Percentiles rank a stretch among this genome's conserved stretches.
phyloP scores from a whole-genome alignment of 2,797 vertebrate genomes.

The Carcharodon carcharias region DNA sequence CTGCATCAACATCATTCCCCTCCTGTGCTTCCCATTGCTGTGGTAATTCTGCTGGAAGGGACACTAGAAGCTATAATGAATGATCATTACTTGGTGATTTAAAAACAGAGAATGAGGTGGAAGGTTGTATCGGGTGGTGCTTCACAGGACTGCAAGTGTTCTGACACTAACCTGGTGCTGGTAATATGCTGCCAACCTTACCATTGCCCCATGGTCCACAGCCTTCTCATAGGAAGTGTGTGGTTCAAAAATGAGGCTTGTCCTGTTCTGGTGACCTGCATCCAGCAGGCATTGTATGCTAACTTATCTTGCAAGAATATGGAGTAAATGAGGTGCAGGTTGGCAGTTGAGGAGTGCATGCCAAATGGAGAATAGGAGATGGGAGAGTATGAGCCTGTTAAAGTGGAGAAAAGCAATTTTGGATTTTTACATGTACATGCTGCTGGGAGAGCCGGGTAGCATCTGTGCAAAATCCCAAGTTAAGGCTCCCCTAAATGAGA shows the following conservation, averaged over 20 bases:
- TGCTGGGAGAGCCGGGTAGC: not conserved
- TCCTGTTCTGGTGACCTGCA: not conserved
- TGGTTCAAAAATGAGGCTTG: not conserved
- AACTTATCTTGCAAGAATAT: not conserved
- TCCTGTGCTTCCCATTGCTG: not conserved
- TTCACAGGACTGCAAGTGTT: not conserved
- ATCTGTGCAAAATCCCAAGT: not conserved
- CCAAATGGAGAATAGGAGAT: not conserved
- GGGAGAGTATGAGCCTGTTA: not conserved
- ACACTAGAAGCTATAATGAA: not conserved
- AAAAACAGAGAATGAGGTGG: not conserved
- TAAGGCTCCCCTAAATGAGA: not conserved
- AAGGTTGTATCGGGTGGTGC: not conserved
- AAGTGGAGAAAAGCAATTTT: not conserved
- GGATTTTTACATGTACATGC: not conserved
- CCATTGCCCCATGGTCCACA: not conserved
- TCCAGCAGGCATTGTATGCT: not conserved
- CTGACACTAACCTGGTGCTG: not conserved
- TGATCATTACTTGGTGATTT: not conserved
- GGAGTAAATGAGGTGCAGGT: not conserved
- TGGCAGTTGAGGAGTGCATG: not conserved
- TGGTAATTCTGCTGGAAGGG: not conserved
- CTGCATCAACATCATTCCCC: not conserved
- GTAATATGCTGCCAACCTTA: not conserved
- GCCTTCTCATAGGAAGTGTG: not conserved